These are phyloP conservation scores for Uropetala carovei DNA, from an alignment of 2,888 invertebrate species.

Conservation along the genomic window DNA sequence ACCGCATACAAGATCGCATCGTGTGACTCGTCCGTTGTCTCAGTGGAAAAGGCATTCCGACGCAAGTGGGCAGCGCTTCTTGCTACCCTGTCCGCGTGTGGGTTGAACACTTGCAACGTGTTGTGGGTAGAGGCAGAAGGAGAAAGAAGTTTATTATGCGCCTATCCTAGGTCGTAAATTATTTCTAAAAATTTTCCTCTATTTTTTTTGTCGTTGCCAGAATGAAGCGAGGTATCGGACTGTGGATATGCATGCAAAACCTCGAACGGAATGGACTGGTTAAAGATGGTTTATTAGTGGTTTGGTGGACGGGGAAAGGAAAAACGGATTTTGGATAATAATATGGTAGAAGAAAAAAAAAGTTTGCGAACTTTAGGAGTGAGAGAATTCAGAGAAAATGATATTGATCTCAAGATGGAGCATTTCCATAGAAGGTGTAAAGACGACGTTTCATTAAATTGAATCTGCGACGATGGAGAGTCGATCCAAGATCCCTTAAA, in stretches of 20 bases:
- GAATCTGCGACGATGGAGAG: background rate
- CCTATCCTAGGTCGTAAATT: background rate
- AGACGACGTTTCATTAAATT: background rate
- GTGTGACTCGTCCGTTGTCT: conserved; percentile 4
- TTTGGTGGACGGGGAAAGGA: background rate
- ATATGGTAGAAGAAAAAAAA: background rate
- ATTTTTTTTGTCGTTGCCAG: background rate
- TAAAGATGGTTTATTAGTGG: background rate
- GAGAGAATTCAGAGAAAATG: background rate
- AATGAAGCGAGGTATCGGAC: background rate
- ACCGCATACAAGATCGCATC: background rate
- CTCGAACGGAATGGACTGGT: background rate
- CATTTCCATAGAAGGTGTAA: background rate
- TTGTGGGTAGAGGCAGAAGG: background rate
- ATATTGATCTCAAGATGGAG: too few species aligned
- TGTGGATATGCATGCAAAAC: background rate
- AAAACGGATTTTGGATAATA: background rate
- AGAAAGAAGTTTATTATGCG: background rate
- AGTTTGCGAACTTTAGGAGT: background rate
- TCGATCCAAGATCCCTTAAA: background rate
- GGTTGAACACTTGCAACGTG: background rate
- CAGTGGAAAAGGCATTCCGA: background rate
- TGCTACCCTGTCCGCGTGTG: background rate
- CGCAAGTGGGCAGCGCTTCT: background rate
- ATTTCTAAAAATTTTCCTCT: background rate